Base-by-base conservation (phyloP, 2,113 vertebrate genomes). In the Cottus gobio region DNA sequence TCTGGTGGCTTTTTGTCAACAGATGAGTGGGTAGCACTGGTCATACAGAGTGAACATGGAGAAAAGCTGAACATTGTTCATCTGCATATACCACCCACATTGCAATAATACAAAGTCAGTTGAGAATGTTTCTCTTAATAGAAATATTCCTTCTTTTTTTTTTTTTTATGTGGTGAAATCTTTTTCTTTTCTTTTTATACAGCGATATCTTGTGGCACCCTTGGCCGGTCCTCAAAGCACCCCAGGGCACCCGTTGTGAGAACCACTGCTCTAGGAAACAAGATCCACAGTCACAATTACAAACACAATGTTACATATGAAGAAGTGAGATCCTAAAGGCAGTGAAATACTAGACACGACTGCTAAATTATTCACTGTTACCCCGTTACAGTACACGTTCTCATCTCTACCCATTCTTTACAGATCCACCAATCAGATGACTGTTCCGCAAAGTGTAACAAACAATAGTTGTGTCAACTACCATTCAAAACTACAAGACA, bases 321-420 rank as follows among this genome's bases (percentile, higher is more conserved):
- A 44, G 58, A 37, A 75, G 83, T 75, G 62, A 50, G 71, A 67
- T 71, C 71, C 52, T 71, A 75, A 75, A 75, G 54, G 65, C 63
- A 85, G 24, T 76, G 91, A 89, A 94, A 93, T 58, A 87, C 66
- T 75, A 93, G 80, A 86, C 62, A 15, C 30, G 39, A 58, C 20
- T 46, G 42, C 31, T 94, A 77, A 94, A 93, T 93, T 88, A 94
- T 94, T 93, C 44, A 93, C 77, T 26, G 65, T 82, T 75, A 82
- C 63, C 72, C 71, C 54, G 67, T 64, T 61, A 74, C 80, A 85
- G 71, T 80, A 79, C 39, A 48, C 64, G 69, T 79, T 77, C 66
- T 61, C 30, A 50, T 67, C 75, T 37, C 54, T 26, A 58, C 24
- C 67, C 44, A 76, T 85, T 80, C 71, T 73, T 58, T 79, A 74